phyloP scores from a whole-genome alignment of 1,140 invertebrate genomes.

The Mizuhopecten yessoensis region DNA sequence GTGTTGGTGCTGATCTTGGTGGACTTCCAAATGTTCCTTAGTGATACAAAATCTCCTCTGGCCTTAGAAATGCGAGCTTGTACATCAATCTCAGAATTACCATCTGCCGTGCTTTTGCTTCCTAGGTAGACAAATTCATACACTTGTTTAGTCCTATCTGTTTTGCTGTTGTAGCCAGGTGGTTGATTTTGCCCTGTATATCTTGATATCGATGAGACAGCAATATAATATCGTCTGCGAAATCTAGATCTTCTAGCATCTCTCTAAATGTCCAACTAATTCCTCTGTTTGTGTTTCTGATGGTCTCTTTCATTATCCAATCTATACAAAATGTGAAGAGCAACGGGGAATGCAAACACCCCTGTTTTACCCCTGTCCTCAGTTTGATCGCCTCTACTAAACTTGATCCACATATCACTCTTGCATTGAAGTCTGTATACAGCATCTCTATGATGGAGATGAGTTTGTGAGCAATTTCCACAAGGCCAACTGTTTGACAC shows the following conservation, averaged over 20 bases:
- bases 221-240: slow-evolving; percentile 49
- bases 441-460: slow-evolving; percentile 43
- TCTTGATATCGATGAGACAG: background rate
- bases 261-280: too few relatives aligned
- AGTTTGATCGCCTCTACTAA: too few relatives aligned
- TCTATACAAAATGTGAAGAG: slow-evolving; percentile 45
- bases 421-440: background rate
- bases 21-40: too few relatives aligned
- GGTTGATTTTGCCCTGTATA: slow-evolving; percentile 53
- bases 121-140: slow-evolving; percentile 49
- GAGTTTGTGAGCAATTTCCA: slow-evolving; percentile 43
- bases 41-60: slow-evolving; percentile 43
- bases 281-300: background rate
- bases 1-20: too few relatives aligned
- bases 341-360: background rate
- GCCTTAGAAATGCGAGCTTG: background rate
- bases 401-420: slow-evolving; percentile 30
- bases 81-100: slow-evolving; percentile 9
- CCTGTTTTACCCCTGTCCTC: slow-evolving; percentile 37
- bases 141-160: background rate
- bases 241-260: slow-evolving; percentile 51
- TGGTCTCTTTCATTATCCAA: slow-evolving; percentile 21
- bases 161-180: too few relatives aligned
- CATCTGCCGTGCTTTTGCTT: slow-evolving; percentile 49
- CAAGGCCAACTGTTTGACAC: background rate